phyloP scores from a whole-genome alignment of 2,797 vertebrate species.

The Mustela erminea region DNA sequence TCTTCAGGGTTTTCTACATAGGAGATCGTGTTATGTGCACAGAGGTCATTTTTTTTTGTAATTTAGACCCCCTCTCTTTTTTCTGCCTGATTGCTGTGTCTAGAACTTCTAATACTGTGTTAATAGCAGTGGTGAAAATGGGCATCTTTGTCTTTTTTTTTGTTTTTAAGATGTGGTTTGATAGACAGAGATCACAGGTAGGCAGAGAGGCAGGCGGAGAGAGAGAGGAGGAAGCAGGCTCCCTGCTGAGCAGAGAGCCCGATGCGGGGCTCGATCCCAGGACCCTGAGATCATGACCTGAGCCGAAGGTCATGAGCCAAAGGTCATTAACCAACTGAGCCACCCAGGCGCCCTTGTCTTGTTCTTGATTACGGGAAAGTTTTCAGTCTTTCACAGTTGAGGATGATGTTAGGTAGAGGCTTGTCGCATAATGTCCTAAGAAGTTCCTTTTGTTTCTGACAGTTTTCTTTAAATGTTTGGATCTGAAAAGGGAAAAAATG shows the following conservation, averaged over 20 bases:
- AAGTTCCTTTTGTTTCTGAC: neutral
- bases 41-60: neutral
- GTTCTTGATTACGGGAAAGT: neutral
- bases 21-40: neutral
- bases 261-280: no score
- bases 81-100: neutral
- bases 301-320: no score
- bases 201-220: no score
- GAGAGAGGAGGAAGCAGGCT: no score
- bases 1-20: neutral
- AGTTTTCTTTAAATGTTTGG: neutral
- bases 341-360: neutral
- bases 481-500: neutral
- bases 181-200: no score
- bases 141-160: neutral
- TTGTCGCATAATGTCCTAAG: neutral
- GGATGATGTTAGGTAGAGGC: neutral
- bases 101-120: neutral
- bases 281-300: no score
- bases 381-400: rapidly evolving
- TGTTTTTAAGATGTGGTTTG: no score
- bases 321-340: no score
- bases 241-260: no score
- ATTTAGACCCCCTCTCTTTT: neutral
- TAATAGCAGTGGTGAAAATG: neutral